These are phyloP conservation scores for Trogon melanurus DNA, from an alignment of 2,113 vertebrate genomes.

Conservation along the genomic window DNA sequence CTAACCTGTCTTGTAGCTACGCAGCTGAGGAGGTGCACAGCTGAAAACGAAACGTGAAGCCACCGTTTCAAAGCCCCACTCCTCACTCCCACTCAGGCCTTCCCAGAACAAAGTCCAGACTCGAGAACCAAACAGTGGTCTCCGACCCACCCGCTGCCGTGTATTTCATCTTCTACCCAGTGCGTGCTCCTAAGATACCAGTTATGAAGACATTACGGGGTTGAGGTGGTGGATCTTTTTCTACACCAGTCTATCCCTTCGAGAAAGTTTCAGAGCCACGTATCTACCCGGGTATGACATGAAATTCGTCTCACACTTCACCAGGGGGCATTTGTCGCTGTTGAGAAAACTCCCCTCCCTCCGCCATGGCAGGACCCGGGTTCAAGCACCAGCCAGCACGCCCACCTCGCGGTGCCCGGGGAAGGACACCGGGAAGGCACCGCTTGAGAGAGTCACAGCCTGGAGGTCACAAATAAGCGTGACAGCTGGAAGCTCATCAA, in stretches of 20 bases:
- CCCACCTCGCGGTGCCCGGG: background rate
- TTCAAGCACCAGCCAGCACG: background rate
- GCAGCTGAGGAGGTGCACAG: accelerated
- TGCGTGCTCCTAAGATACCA: slow-evolving; percentile 75
- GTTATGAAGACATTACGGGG: slow-evolving; percentile 54
- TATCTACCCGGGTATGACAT: background rate
- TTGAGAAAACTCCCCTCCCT: background rate
- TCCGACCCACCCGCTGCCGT: slow-evolving; percentile 62
- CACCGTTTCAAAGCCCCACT: background rate
- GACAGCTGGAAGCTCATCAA: background rate
- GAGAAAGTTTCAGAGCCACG: background rate
- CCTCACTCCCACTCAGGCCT: background rate
- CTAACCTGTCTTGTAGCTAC: background rate
- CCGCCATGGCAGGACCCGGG: background rate
- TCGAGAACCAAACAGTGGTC: background rate
- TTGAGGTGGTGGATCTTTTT: background rate
- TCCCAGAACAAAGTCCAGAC: background rate
- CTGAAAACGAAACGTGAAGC: background rate
- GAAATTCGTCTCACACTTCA: background rate
- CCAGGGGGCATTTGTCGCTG: background rate
- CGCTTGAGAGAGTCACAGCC: background rate
- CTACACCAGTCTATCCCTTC: background rate
- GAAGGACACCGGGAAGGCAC: background rate
- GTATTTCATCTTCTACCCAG: slow-evolving; percentile 84
- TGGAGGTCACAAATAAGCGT: background rate